Conservation (phyloP, 2,888 invertebrate species). For the Coleophora flavipennella region DNA sequence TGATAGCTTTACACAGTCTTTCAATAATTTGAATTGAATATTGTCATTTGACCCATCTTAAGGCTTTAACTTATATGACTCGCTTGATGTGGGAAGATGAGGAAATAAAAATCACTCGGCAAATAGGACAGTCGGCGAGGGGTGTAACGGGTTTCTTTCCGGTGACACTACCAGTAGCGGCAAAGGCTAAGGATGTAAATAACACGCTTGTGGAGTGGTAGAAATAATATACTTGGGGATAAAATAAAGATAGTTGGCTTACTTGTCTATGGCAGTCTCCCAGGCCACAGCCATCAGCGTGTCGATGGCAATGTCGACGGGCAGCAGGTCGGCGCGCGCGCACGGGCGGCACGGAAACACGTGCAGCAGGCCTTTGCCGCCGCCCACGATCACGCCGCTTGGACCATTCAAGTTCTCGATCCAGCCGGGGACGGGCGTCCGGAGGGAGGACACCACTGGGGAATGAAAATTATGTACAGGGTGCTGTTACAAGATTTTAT, state of each 20-base stretch:
- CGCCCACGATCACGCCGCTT: neutral
- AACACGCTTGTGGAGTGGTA: too few species aligned
- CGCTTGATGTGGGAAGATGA: too few species aligned
- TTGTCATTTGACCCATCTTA: too few species aligned
- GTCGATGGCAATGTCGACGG: neutral
- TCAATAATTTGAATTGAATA: too few species aligned
- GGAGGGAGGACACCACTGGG: constrained; percentile 67
- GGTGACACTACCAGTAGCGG: too few species aligned
- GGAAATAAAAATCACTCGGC: too few species aligned
- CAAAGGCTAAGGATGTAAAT: too few species aligned
- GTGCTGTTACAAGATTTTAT: neutral
- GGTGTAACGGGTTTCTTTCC: too few species aligned
- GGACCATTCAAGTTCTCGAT: constrained; percentile 75
- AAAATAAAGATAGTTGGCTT: too few species aligned
- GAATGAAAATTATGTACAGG: neutral
- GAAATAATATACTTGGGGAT: neutral
- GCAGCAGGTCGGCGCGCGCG: neutral
- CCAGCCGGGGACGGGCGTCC: constrained; percentile 79
- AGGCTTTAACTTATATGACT: too few species aligned
- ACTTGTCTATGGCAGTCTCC: constrained; percentile 1
- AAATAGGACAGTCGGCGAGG: too few species aligned
- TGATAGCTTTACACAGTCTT: too few species aligned
- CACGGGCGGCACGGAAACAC: neutral
- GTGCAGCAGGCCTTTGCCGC: neutral
- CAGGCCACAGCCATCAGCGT: constrained; percentile 1